A percentile compares a stretch with the other conserved stretches of the same genome.
phyloP scores from a whole-genome alignment of 2,797 vertebrate species.

The Babyrousa celebensis region DNA sequence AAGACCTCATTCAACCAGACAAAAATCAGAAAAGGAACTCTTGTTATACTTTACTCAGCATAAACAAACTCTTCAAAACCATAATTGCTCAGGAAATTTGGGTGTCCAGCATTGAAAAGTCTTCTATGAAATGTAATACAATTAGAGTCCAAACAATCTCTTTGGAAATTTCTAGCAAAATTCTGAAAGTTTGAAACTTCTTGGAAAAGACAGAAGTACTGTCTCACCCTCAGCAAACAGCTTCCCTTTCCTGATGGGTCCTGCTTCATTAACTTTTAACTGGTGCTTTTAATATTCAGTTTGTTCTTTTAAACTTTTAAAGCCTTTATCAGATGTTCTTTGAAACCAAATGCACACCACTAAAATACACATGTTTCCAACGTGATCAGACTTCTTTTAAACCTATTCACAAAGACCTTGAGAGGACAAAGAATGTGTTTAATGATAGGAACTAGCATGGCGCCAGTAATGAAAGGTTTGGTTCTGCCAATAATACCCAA shows the following conservation, averaged over 20 bases:
- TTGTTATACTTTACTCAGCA: slow-evolving; percentile 9
- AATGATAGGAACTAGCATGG: slow-evolving; percentile 76
- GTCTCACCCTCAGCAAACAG: slow-evolving; percentile 60
- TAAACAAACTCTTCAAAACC: slow-evolving; percentile 65
- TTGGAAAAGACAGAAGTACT: slow-evolving; percentile 50
- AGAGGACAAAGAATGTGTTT: slow-evolving; percentile 81
- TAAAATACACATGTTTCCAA: slow-evolving; percentile 67
- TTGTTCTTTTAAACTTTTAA: slow-evolving; percentile 83
- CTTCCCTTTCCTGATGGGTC: slow-evolving; percentile 28
- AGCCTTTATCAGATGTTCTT: slow-evolving; percentile 87
- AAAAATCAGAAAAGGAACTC: slow-evolving; percentile 50
- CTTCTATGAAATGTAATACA: slow-evolving; percentile 32
- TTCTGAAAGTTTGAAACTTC: slow-evolving; percentile 68
- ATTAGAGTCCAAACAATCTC: slow-evolving; percentile 28
- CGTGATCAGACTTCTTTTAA: slow-evolving; percentile 65
- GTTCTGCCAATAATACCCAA: slow-evolving; percentile 72
- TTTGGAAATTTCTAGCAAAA: slow-evolving; percentile 70
- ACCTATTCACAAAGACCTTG: slow-evolving; percentile 75
- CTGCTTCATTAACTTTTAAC: slow-evolving; percentile 84
- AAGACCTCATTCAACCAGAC: neutral
- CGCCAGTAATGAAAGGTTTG: slow-evolving; percentile 79
- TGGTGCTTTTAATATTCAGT: slow-evolving; percentile 79
- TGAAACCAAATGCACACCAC: slow-evolving; percentile 75
- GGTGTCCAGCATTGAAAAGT: neutral
- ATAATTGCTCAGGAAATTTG: slow-evolving; percentile 54